These are phyloP conservation scores for Oryzias celebensis DNA, from an alignment of 2,113 vertebrate genomes.

Conservation along the genomic window DNA sequence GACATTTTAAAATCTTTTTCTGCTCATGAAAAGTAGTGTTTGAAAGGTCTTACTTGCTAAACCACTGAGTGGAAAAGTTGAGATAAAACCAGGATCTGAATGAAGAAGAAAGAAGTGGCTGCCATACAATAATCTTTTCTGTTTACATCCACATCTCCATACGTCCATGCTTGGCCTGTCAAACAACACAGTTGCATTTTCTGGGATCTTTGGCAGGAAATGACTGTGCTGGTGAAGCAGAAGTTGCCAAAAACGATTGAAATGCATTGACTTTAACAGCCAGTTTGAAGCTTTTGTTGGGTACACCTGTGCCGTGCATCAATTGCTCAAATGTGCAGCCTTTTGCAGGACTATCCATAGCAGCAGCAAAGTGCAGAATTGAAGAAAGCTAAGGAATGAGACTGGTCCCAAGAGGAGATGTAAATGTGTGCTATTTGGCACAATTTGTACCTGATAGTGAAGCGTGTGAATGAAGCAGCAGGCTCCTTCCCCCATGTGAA, in stretches of 20 bases:
- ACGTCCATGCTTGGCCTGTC: background rate
- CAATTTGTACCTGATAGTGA: background rate
- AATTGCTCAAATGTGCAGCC: conserved; percentile 35
- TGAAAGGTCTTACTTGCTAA: too few relatives aligned
- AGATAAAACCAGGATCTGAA: too few relatives aligned
- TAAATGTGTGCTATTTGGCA: conserved; percentile 10
- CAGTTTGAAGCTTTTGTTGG: conserved; percentile 19
- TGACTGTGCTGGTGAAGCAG: background rate
- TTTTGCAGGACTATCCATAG: conserved; percentile 36
- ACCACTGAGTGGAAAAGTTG: too few relatives aligned
- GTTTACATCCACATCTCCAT: too few relatives aligned
- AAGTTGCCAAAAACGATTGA: conserved; percentile 20
- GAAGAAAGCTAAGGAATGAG: conserved; percentile 32
- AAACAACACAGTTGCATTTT: conserved; percentile 23
- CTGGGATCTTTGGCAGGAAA: background rate
- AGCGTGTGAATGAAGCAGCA: conserved; percentile 8
- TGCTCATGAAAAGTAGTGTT: too few relatives aligned
- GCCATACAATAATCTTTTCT: too few relatives aligned
- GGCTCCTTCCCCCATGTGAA: background rate
- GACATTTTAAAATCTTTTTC: too few relatives aligned
- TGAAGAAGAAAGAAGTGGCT: too few relatives aligned
- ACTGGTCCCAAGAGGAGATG: conserved; percentile 17
- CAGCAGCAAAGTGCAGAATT: conserved; percentile 14
- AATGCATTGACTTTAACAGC: conserved; percentile 14
- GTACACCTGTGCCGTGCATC: conserved; percentile 26